Conservation (phyloP, 2,888 invertebrate genomes). For the Gari tellinella region DNA sequence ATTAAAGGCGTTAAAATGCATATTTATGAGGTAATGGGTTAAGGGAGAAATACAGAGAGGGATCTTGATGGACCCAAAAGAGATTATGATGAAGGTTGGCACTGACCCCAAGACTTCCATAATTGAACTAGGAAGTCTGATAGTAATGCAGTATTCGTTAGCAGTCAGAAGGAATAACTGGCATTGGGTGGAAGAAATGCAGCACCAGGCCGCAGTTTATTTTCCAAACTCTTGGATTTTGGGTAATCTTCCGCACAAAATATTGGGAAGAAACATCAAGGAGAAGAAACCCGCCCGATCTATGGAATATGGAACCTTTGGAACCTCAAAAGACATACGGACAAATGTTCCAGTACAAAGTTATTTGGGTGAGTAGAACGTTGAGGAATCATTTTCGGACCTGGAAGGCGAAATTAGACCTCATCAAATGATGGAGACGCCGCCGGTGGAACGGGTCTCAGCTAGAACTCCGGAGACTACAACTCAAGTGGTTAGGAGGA, state of each 20-base stretch:
- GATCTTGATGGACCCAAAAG: neutral
- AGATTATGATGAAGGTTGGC: neutral
- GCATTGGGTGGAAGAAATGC: neutral
- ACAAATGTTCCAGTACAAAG: neutral
- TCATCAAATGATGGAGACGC: neutral
- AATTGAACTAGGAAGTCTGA: neutral
- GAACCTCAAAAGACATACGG: neutral
- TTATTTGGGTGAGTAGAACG: neutral
- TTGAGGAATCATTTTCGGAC: neutral
- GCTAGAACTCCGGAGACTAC: too few species aligned
- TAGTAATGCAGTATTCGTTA: neutral
- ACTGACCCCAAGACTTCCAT: neutral
- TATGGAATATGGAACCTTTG: neutral
- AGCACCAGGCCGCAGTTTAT: neutral
- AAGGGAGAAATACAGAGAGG: neutral
- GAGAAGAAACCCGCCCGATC: neutral
- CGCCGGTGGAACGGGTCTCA: too few species aligned
- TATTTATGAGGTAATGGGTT: too few species aligned
- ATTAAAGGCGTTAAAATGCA: too few species aligned
- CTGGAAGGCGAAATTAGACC: neutral
- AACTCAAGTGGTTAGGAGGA: too few species aligned
- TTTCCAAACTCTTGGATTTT: conserved; percentile 2
- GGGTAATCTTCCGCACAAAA: neutral
- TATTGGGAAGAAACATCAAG: neutral
- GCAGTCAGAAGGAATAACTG: neutral